Evolutionary conservation across 1,140 invertebrate species (phyloP), one percentile per base, ranked within the genome.

Genomic region (Glossosoma conforme): DNA sequence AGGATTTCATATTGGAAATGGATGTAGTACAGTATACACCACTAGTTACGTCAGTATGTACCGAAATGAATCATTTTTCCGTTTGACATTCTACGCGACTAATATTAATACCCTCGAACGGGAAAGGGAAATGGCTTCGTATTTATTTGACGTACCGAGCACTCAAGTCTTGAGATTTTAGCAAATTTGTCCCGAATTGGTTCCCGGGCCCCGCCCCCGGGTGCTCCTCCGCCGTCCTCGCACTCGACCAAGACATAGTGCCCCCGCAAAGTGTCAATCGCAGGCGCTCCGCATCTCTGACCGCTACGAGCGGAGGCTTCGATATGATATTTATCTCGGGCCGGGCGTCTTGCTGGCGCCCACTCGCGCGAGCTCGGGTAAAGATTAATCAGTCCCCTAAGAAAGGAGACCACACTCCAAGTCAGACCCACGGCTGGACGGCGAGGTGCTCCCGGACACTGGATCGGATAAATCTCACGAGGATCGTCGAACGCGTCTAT

Each of bases 271-370:
- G 22, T 47, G 54, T 56, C 54, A 56, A 52, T 52, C 35, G 44
- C 54, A 56, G 28, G 25, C 49, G 24, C 46, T 24, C 38, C 15
- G n/a, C 28, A 20, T 28, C 24, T 30, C 25, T 40, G 46, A 37
- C 47, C 44, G 41, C 22, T 30, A 24, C 32, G 32, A 44, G 38
- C 48, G 18, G 28, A 41, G 22, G 28, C 25, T 44, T 45, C 54
- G 48, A 52, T 52, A 48, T 52, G 32, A 56, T 56, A 56, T 56
- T 56, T 56, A 56, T 56, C 54, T 56, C 41, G 44, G 13, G 43
- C 33, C 45, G 46, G 45, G 44, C 40, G 44, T 45, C 44, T 51
- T 30, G 13, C 20, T 18, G 25, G 18, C 32, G 36, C 36, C 32
- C 41, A 36, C 41, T 37, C 35, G 21, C 30, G 44, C 44, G 40